Percentiles rank a stretch among this genome's conserved stretches.
Evolutionary conservation across 2,797 vertebrate genomes (phyloP).

Genomic region (Crax fasciolata): DNA sequence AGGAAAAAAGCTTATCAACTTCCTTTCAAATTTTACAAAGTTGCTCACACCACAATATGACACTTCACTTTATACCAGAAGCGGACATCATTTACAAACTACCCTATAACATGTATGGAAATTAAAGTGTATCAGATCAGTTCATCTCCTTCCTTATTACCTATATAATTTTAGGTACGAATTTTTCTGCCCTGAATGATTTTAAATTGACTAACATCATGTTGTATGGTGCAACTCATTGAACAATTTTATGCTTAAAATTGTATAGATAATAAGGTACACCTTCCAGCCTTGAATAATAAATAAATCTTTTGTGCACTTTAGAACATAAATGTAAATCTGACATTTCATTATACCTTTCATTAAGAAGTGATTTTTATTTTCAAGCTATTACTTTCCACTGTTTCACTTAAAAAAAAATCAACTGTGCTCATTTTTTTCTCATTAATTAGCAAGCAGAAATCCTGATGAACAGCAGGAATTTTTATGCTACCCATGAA

Average conservation of each 20-base stretch:
- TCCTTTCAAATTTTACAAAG: background rate
- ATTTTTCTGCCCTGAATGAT: background rate
- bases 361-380: conserved; percentile 27
- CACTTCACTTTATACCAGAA: background rate
- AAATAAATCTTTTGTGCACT: background rate
- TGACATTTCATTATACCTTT: background rate
- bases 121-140: background rate
- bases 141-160: background rate
- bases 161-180: background rate
- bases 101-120: background rate
- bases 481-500: conserved; percentile 45
- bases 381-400: background rate
- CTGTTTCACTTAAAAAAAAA: background rate
- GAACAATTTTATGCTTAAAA: background rate
- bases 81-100: background rate
- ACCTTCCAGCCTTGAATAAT: conserved; percentile 1
- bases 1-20: background rate
- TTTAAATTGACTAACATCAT: background rate
- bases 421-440: background rate
- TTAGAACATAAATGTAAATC: conserved; percentile 7
- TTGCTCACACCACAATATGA: background rate
- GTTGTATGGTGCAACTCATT: background rate
- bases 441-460: conserved; percentile 21
- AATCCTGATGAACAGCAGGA: conserved; percentile 24
- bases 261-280: background rate